Base-by-base conservation (phyloP, 2,113 vertebrate species). In the Microcebus ravelobensis region DNA sequence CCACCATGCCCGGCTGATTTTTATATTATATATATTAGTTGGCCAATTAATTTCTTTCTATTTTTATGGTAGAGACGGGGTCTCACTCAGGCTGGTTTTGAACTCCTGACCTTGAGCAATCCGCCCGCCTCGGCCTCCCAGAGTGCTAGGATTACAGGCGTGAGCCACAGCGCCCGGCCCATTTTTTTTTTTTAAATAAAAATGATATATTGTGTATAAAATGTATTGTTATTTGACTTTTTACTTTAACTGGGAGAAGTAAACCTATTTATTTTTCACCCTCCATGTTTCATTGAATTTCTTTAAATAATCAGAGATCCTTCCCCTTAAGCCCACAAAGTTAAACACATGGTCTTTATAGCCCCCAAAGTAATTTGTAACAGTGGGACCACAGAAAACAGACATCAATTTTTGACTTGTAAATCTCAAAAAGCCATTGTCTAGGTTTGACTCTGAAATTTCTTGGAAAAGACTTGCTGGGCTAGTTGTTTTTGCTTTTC, bases 101-200 rank as follows among this genome's bases (percentile, higher is more conserved):
- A n/a, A n/a, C n/a, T n/a, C n/a, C n/a, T n/a, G n/a, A n/a, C n/a
- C n/a, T n/a, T n/a, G n/a, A n/a, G n/a, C n/a, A n/a, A n/a, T n/a
- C n/a, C n/a, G n/a, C n/a, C n/a, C n/a, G n/a, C n/a, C n/a, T n/a
- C n/a, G n/a, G n/a, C n/a, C n/a, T n/a, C n/a, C n/a, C n/a, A n/a
- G n/a, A n/a, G n/a, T n/a, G n/a, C n/a, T n/a, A n/a, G n/a, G n/a
- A n/a, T 23, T 88, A n/a, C n/a, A n/a, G n/a, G n/a, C n/a, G n/a
- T n/a, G n/a, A n/a, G n/a, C n/a, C n/a, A n/a, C n/a, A n/a, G n/a
- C n/a, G n/a, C n/a, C n/a, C n/a, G n/a, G n/a, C n/a, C n/a, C n/a
- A n/a, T n/a, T n/a, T n/a, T n/a, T n/a, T 87, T 80, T 91, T 80
- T 91, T 92, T 3, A 67, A 57, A 86, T 55, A 86, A 95, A 94